These are phyloP conservation scores for Cephus rjabovi DNA, from an alignment of 2,888 invertebrate species.

Conservation along the genomic window DNA sequence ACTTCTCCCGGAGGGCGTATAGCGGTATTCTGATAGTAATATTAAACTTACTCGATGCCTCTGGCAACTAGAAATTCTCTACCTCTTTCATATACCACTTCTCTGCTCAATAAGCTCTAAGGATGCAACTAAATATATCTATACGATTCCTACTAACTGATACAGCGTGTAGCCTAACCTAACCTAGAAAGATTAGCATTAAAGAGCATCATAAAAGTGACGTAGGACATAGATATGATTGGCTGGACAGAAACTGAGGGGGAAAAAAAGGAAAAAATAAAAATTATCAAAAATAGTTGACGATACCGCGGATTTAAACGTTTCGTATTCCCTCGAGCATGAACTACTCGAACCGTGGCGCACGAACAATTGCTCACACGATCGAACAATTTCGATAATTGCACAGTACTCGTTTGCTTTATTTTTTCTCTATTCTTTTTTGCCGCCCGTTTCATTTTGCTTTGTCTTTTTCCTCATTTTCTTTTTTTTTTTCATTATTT, in stretches of 20 bases:
- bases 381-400: background rate
- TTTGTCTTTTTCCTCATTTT: slow-evolving; percentile 3
- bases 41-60: slow-evolving; percentile 50
- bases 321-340: background rate
- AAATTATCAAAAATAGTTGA: background rate
- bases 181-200: background rate
- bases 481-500: slow-evolving; percentile 16
- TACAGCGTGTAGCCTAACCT: background rate
- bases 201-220: background rate
- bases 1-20: slow-evolving; percentile 40
- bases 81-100: slow-evolving; percentile 18
- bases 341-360: background rate
- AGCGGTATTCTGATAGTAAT: slow-evolving; percentile 51
- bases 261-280: background rate
- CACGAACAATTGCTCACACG: background rate
- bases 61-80: slow-evolving; percentile 32
- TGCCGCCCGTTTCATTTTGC: slow-evolving; percentile 7
- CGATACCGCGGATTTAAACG: background rate
- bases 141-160: background rate
- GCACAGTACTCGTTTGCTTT: slow-evolving; percentile 12
- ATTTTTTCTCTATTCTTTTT: slow-evolving; percentile 4
- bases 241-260: background rate
- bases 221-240: background rate
- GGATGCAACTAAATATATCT: background rate
- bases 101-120: background rate